Base-by-base conservation (phyloP, 2,113 vertebrate genomes). In the Telmatochromis sp. region DNA sequence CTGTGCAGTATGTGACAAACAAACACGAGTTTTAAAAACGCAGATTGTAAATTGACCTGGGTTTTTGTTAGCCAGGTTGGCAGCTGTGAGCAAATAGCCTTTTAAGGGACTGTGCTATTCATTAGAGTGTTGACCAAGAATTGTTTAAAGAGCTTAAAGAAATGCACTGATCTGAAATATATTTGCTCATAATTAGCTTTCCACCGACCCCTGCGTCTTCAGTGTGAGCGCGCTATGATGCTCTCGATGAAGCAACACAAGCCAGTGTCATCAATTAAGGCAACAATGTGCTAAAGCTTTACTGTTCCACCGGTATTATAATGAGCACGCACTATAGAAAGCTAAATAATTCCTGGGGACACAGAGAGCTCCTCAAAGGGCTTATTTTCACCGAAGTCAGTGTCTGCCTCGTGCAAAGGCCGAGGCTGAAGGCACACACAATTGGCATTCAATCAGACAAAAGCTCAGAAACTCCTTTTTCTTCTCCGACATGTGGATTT, bases 361-460 rank as follows among this genome's bases (percentile, higher is more conserved):
- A 28, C n/a, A 5, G 70, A 42, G 53, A 53, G 28, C n/a, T 53
- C 78, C 84, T 88, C 86, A 88, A 88, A 89, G 80, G 54, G 82
- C 33, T 51, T 54, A 80, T 84, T 90, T 87, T 68, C 81, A 63
- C 42, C 55, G 23, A 81, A 86, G 78, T 86, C 49, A 7, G 73
- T 19, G 55, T 55, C 35, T 92, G 78, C 33, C 86, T 89, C 21
- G 17, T 82, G 73, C 57, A 63, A 81, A 87, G 81, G 81, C 85
- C 88, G 63, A 91, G 81, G 81, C 87, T 90, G 83, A 91, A 84
- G 53, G 84, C 82, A 82, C 55, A 88, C 51, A 88, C 88, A 68
- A 84, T 88, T 89, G 87, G 85, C 86, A 80, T 89, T 94, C 94
- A 88, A 87, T 92, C 85, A 91, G 63, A 87, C 47, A n/a, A 47